Evolutionary conservation across 2,888 invertebrate genomes (phyloP).

Genomic region (Dusona sp.): DNA sequence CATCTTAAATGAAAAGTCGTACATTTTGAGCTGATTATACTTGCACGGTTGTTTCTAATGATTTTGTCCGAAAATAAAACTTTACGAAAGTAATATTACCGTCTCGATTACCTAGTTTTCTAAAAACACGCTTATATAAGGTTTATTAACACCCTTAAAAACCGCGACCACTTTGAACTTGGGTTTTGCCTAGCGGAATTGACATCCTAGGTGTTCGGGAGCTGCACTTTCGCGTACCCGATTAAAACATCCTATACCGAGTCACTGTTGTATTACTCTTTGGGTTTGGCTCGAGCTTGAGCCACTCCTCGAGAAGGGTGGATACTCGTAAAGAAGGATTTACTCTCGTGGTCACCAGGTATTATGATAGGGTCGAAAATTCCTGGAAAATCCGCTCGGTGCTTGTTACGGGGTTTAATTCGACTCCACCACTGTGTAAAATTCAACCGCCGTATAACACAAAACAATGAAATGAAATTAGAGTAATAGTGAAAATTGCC

Average conservation of each 20-base stretch:
- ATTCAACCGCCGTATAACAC: neutral
- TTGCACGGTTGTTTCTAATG: neutral
- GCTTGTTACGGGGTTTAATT: conserved; percentile 25
- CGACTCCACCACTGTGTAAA: neutral
- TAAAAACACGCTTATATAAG: neutral
- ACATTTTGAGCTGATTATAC: neutral
- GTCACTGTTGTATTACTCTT: conserved; percentile 43
- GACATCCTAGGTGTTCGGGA: neutral
- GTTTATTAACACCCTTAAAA: conserved; percentile 41
- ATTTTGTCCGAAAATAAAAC: neutral
- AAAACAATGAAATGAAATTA: neutral
- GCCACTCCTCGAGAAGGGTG: neutral
- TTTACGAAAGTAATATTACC: neutral
- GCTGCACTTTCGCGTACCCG: conserved; percentile 26
- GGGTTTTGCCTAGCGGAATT: conserved; percentile 18
- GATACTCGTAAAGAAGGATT: conserved; percentile 58
- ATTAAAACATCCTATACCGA: conserved; percentile 20
- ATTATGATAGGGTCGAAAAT: conserved; percentile 56
- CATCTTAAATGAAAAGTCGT: neutral
- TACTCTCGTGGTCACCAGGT: conserved; percentile 49
- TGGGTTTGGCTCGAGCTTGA: conserved; percentile 55
- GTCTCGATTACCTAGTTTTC: neutral
- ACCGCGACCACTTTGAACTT: conserved; percentile 26
- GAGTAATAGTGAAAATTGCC: neutral
- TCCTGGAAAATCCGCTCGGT: conserved; percentile 9